Percentiles rank a stretch among this genome's conserved stretches.
phyloP scores from a whole-genome alignment of 92 coral and sea anemone species.

The Epizoanthus illoricatus region DNA sequence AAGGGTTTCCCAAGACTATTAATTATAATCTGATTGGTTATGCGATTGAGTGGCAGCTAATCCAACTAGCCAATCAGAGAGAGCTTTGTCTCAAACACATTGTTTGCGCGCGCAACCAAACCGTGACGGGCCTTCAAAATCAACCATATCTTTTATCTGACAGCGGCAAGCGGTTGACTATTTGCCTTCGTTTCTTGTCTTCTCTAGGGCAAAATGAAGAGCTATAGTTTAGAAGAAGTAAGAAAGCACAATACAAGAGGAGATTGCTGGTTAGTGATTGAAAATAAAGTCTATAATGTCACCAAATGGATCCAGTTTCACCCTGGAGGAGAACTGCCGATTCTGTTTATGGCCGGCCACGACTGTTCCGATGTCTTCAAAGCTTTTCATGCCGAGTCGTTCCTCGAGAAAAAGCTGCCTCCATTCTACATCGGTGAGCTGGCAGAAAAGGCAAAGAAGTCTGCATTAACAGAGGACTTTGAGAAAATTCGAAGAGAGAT shows the following conservation, averaged over 20 bases:
- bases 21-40: not conserved
- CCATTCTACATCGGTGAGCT: constrained; percentile 83
- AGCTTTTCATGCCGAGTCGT: constrained; percentile 91
- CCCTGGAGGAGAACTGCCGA: constrained; percentile 95
- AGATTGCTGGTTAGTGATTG: constrained; percentile 91
- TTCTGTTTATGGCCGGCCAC: constrained; percentile 93
- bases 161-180: too few species aligned
- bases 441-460: constrained; percentile 48
- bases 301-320: constrained; percentile 90
- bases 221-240: constrained; percentile 79
- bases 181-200: constrained; percentile 7
- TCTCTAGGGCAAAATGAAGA: constrained; percentile 40
- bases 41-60: not conserved
- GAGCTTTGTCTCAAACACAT: too few species aligned
- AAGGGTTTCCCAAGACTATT: constrained; percentile 17
- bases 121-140: constrained; percentile 1
- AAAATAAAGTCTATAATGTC: constrained; percentile 83
- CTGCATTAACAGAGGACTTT: constrained; percentile 73
- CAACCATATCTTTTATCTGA: not conserved
- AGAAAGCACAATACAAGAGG: constrained; percentile 70
- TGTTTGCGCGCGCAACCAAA: constrained; percentile 10
- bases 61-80: not conserved
- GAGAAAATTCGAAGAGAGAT: constrained; percentile 77
- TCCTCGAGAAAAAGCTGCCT: constrained; percentile 80
- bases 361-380: constrained; percentile 95